Evolutionary conservation across 2,888 invertebrate genomes (phyloP), one percentile per base, ranked within the genome.

Genomic region (Liposcelis brunnea): DNA sequence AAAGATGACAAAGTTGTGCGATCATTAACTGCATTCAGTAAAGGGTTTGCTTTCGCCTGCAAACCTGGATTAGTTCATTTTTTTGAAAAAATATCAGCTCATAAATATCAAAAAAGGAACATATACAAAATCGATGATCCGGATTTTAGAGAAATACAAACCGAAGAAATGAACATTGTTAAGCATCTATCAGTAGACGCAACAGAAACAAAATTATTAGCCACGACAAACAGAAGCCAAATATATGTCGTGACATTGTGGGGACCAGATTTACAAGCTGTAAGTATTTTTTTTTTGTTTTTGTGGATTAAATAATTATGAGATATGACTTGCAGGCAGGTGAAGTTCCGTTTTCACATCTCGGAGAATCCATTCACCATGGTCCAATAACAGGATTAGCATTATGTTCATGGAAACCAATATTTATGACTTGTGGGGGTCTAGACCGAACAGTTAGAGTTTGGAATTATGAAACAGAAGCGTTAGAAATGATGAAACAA

Each of bases 391-490:
- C 79, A 35, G 78, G 80, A 2, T 63, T 94, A 31, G 81, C 87
- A 2, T 71, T 85, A 52, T 91, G 93, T 57, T 73, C 80, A 1
- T 85, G 93, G 80, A 91, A 91, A 59, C 83, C 91, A 0, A 76
- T 91, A 46, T 76, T 91, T 49, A 79, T 91, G 65, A 91, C 93
- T 1, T 69, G 64, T 44, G 82, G 83, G 37, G 72, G 74, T 49
- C 66, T 72, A 42, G 94, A 94, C 61, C 75, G 84, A 52, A 86
- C 85, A 32, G 74, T 94, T 42, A 72, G 89, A 44, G 73, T 94
- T 38, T 94, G 94, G 93, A 87, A 94, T 59, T 93, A 86, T 59
- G 81, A 87, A 63, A 80, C 79, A 0, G 79, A 80, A 58, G 79
- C 71, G 40, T 67, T 90, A 43, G 82, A 89, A 55, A 63, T 89